phyloP scores from a whole-genome alignment of 2,113 vertebrate genomes.

The Pao palembangensis region DNA sequence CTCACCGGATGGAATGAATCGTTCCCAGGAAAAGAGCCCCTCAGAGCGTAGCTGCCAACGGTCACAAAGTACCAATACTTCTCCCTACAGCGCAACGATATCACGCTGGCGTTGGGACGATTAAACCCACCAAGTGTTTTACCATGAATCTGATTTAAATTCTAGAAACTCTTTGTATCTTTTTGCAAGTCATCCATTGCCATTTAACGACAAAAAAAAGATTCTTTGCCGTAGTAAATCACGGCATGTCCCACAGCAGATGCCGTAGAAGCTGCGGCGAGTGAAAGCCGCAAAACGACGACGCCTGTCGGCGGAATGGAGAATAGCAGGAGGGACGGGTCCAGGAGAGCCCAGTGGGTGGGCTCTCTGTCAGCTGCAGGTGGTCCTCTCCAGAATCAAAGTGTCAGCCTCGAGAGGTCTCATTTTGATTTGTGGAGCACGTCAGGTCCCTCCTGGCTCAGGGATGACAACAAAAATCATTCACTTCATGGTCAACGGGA shows the following conservation, averaged over 20 bases:
- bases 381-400: constrained; percentile 5
- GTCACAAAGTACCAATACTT: constrained; percentile 28
- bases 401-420: constrained; percentile 17
- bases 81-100: neutral
- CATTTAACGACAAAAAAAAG: neutral
- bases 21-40: constrained; percentile 1
- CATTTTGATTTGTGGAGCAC: constrained; percentile 7
- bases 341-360: constrained; percentile 1
- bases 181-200: neutral
- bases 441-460: constrained; percentile 1
- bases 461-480: constrained; percentile 57
- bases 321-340: neutral
- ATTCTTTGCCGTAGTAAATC: neutral
- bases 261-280: constrained; percentile 32
- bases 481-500: constrained; percentile 60
- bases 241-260: constrained; percentile 23
- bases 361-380: constrained; percentile 53
- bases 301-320: constrained; percentile 21
- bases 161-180: neutral
- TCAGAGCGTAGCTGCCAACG: constrained; percentile 20
- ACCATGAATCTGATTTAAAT: neutral
- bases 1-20: constrained; percentile 46
- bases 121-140: neutral
- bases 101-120: neutral
- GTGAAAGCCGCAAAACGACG: constrained; percentile 2